Conservation (phyloP, 2,888 invertebrate species). For the Limenitis camilla region DNA sequence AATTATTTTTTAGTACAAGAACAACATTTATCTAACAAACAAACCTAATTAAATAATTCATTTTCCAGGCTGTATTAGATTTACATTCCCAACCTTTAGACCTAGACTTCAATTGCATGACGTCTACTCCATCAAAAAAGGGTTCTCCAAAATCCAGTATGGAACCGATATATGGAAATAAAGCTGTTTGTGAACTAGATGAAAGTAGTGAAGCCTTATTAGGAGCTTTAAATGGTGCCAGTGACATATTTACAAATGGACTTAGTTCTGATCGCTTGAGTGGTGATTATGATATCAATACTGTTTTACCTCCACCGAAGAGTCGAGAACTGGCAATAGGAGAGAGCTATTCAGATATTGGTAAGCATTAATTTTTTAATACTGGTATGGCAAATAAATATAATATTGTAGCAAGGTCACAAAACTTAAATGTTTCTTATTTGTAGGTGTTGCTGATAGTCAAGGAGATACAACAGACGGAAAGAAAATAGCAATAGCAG, state of each 20-base stretch:
- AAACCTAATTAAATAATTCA: background rate
- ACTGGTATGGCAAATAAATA: too few species aligned
- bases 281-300: slow-evolving; percentile 68
- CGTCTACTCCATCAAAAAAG: slow-evolving; percentile 64
- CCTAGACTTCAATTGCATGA: slow-evolving; percentile 67
- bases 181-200: slow-evolving; percentile 58
- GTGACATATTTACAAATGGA: slow-evolving; percentile 64
- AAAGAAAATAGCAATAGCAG: slow-evolving; percentile 90
- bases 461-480: slow-evolving; percentile 84
- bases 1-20: background rate
- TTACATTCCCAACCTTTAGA: slow-evolving; percentile 66
- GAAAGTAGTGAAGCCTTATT: slow-evolving; percentile 59
- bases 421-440: background rate
- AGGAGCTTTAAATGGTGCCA: slow-evolving; percentile 55
- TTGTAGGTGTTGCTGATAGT: slow-evolving; percentile 71
- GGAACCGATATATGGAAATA: slow-evolving; percentile 69
- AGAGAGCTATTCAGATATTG: slow-evolving; percentile 71
- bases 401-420: background rate
- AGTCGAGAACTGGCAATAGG: slow-evolving; percentile 69
- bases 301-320: slow-evolving; percentile 66
- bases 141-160: slow-evolving; percentile 61
- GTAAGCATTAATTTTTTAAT: slow-evolving; percentile 36
- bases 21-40: background rate
- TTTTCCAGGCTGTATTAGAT: slow-evolving; percentile 53
- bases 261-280: slow-evolving; percentile 54